Percentiles rank a stretch among this genome's conserved stretches.
These are phyloP conservation scores for Stegana nigrithorax DNA, from an alignment of 2,888 invertebrate genomes.

Conservation along the genomic window DNA sequence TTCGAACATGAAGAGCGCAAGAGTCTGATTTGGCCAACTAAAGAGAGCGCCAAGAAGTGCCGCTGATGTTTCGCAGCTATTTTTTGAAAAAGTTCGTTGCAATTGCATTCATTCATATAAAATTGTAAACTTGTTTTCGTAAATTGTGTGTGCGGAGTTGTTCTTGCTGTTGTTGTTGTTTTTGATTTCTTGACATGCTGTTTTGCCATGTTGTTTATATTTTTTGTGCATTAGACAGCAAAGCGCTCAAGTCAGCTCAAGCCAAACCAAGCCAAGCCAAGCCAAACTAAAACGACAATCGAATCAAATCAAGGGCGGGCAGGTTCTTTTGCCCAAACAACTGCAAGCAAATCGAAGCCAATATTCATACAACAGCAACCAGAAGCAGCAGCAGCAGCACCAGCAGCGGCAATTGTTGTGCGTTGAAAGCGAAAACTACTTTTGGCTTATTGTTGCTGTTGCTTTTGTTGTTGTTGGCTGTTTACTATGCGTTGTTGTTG, in stretches of 20 bases:
- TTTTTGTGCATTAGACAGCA: slow-evolving; percentile 32
- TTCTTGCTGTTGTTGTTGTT: background rate
- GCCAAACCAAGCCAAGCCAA: background rate
- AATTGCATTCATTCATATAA: slow-evolving; percentile 3
- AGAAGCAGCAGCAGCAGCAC: slow-evolving; percentile 29
- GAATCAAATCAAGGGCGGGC: slow-evolving; percentile 54
- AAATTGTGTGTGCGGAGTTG: background rate
- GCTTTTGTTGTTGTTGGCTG: slow-evolving; percentile 23
- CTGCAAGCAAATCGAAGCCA: slow-evolving; percentile 21
- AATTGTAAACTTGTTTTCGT: slow-evolving; percentile 22
- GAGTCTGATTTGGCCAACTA: background rate
- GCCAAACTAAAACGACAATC: background rate
- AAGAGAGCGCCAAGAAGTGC: background rate
- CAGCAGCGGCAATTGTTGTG: slow-evolving; percentile 30
- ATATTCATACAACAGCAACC: slow-evolving; percentile 32
- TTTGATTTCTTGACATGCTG: background rate
- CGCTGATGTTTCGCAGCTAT: background rate
- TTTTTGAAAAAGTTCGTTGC: background rate
- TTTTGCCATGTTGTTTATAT: slow-evolving; percentile 25
- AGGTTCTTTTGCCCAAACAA: slow-evolving; percentile 34
- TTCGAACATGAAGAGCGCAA: background rate
- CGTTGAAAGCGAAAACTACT: slow-evolving; percentile 44
- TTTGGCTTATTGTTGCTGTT: background rate
- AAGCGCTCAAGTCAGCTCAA: slow-evolving; percentile 19
- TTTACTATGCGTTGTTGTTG: background rate